Percentiles rank a stretch among this genome's conserved stretches.
Evolutionary conservation across 2,113 vertebrate genomes (phyloP).

Genomic region (Pachyramphus minor): DNA sequence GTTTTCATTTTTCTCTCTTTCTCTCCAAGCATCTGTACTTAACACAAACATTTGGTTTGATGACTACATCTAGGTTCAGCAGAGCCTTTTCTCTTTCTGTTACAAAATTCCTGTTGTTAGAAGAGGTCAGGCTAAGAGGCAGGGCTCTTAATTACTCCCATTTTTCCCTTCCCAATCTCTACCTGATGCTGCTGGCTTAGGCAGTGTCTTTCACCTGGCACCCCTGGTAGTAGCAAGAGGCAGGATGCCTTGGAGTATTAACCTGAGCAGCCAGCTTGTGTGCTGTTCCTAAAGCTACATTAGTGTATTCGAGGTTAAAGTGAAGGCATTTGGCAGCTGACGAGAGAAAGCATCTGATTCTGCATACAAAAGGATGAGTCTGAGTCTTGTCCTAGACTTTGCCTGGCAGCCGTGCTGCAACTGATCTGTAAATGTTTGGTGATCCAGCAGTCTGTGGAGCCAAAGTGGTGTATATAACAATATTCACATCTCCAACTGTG

Average conservation of each 20-base stretch:
- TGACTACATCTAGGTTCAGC: background rate
- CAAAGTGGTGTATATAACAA: fast-evolving
- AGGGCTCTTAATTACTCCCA: background rate
- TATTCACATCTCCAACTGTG: background rate
- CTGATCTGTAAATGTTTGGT: background rate
- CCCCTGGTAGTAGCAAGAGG: background rate
- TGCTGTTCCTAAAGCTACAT: background rate
- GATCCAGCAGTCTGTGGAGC: background rate
- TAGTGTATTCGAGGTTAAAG: background rate
- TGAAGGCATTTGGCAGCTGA: background rate
- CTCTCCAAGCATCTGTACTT: constrained; percentile 11
- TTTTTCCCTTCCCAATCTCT: background rate
- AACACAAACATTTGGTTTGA: constrained; percentile 8
- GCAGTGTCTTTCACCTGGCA: background rate
- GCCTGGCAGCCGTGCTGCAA: background rate
- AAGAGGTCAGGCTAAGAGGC: background rate
- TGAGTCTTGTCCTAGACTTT: background rate
- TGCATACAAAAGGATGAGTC: background rate
- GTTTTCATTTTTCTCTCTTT: background rate
- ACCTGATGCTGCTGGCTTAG: background rate
- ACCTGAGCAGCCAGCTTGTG: background rate
- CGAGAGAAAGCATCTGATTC: constrained; percentile 14
- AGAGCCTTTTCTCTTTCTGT: background rate
- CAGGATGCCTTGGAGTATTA: background rate
- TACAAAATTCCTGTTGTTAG: background rate